Evolutionary conservation across 2,888 invertebrate species (phyloP).

Genomic region (Tachystola acroxantha): DNA sequence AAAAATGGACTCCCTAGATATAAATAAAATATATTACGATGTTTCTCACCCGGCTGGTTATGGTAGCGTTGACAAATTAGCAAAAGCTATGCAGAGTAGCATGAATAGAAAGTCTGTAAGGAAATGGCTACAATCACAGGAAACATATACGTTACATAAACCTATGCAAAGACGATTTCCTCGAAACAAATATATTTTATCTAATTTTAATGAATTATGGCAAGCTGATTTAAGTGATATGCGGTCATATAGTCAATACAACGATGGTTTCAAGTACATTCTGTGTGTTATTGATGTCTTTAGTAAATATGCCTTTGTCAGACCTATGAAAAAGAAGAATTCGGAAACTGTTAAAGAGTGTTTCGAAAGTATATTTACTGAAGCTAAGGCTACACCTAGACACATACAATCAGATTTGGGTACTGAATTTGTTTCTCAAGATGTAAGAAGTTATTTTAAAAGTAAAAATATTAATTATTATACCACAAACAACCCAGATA

Average conservation of each 20-base stretch:
- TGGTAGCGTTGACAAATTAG: slow-evolving; percentile 17
- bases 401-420: not conserved
- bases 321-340: slow-evolving; percentile 4
- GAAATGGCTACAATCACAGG: slow-evolving; percentile 20
- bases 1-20: slow-evolving; percentile 28
- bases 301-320: slow-evolving; percentile 15
- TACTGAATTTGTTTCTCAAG: not conserved
- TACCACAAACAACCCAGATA: slow-evolving; percentile 6
- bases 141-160: slow-evolving; percentile 21
- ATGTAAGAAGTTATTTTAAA: slow-evolving; percentile 5
- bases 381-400: not conserved
- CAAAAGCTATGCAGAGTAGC: slow-evolving; percentile 18
- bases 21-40: too few relatives aligned
- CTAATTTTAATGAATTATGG: too few relatives aligned
- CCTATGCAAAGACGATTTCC: too few relatives aligned
- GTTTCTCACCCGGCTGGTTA: too few relatives aligned
- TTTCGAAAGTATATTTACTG: not conserved
- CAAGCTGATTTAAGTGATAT: too few relatives aligned
- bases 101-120: slow-evolving; percentile 15
- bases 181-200: too few relatives aligned
- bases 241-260: too few relatives aligned
- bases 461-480: slow-evolving; percentile 6
- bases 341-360: not conserved
- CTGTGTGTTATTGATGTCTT: slow-evolving; percentile 18
- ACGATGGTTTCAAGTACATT: slow-evolving; percentile 15